phyloP scores from a whole-genome alignment of 1,140 invertebrate genomes.

The Camponotus vicinus region DNA sequence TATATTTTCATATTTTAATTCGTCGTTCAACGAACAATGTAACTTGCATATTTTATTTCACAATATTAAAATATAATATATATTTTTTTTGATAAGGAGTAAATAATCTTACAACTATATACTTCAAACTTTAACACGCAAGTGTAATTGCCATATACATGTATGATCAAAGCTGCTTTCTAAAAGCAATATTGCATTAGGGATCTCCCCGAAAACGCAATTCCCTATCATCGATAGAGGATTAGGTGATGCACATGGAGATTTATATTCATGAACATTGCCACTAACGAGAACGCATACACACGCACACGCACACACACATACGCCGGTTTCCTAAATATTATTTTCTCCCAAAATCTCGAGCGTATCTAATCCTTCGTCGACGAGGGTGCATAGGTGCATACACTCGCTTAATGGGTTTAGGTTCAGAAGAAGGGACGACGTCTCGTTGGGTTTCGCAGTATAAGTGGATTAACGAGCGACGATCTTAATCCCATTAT shows the following conservation, averaged over 20 bases:
- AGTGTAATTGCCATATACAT: conserved; percentile 14
- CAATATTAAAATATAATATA: background rate
- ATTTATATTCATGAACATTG: conserved; percentile 69
- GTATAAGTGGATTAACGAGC: conserved; percentile 75
- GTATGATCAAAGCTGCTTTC: conserved; percentile 11
- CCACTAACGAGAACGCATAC: conserved; percentile 26
- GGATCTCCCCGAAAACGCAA: background rate
- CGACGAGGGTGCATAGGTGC: conserved; percentile 52
- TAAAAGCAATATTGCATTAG: conserved; percentile 6
- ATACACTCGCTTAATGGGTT: conserved; percentile 58
- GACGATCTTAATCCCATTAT: conserved; percentile 67
- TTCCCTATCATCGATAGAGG: conserved; percentile 16
- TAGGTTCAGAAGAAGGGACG: conserved; percentile 16
- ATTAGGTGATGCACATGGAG: conserved; percentile 50
- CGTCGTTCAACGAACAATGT: background rate
- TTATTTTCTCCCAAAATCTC: conserved; percentile 66
- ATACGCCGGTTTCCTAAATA: conserved; percentile 58
- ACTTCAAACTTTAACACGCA: background rate
- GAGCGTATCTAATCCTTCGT: conserved; percentile 15
- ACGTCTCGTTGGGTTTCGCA: conserved; percentile 55
- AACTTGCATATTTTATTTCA: background rate
- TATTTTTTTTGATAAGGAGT: background rate
- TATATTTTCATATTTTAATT: conserved; percentile 21
- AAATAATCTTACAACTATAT: background rate
- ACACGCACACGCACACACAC: background rate